Conservation (phyloP, 2,888 invertebrate species). For the Tortricodes alternella region DNA sequence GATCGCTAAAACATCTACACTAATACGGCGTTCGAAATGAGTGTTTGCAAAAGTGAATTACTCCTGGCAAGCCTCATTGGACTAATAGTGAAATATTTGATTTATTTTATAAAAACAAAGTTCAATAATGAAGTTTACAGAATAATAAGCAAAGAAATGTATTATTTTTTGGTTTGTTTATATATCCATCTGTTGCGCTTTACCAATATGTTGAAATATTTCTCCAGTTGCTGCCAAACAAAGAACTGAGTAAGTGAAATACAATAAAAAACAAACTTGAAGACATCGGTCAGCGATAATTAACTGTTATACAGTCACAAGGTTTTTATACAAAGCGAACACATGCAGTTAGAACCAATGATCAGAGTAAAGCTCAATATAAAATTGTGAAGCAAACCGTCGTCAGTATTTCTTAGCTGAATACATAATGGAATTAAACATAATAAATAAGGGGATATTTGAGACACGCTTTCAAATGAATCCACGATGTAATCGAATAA, state of each 20-base stretch:
- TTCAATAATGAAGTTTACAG: too few species aligned
- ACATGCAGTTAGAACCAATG: conserved; percentile 28
- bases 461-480: background rate
- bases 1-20: too few species aligned
- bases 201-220: background rate
- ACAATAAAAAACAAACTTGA: background rate
- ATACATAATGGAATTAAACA: background rate
- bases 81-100: too few species aligned
- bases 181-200: too few species aligned
- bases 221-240: background rate
- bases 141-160: too few species aligned
- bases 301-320: conserved; percentile 23
- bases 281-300: background rate
- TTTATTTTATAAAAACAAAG: too few species aligned
- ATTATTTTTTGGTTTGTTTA: too few species aligned
- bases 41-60: too few species aligned
- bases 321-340: conserved; percentile 19
- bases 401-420: conserved; percentile 1
- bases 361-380: conserved; percentile 19
- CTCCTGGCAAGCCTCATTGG: too few species aligned
- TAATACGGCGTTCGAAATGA: too few species aligned
- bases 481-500: background rate
- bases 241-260: background rate
- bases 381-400: conserved; percentile 12
- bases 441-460: conserved; percentile 1